Evolutionary conservation across 1,140 invertebrate species (phyloP), one percentile per base, ranked within the genome.

Genomic region (Drosophila tristis): DNA sequence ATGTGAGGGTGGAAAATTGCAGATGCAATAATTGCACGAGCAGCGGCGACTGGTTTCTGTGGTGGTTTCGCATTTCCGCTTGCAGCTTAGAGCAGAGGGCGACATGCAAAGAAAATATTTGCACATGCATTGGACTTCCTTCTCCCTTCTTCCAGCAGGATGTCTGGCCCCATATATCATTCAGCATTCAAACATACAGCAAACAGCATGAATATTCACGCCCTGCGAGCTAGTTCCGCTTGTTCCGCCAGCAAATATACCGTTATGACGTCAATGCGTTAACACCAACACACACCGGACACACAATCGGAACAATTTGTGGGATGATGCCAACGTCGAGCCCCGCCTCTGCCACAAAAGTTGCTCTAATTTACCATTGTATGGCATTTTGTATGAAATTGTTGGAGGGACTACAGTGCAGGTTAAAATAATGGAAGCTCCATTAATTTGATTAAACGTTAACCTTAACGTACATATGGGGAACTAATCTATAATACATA

Each of bases 281-380:
- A 42, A 61, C 67, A 50, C 76, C 39, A 71, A 77, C 47, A 47
- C 64, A 80, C 57, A 48, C 58, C 63, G 31, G 31, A 39, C 35
- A 11, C 11, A 39, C 35, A 57, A 31, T 25, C 20, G 29, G 25
- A 67, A 49, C 51, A 51, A 60, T 56, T 20, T 47, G 39, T 67
- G 35, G 35, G 35, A 39, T 39, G 59, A 42, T 51, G 50, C 43
- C 44, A 39, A 50, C 43, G 16, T 16, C 73, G 56, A 42, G 56
- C 23, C 56, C 31, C 73, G 57, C 51, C 57, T 76, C 63, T 43
- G 58, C 63, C 54, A 68, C 80, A 78, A 78, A 78, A 67, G 44
- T 55, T 66, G 65, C 74, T 85, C 80, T 84, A 84, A 84, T 84
- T 84, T 79, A 47, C 16, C 72, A 76, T 84, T 84, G 75, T 84